Percentiles rank a stretch among this genome's conserved stretches.
Conservation (phyloP, 2,113 vertebrate genomes). For the Mus pahari region DNA sequence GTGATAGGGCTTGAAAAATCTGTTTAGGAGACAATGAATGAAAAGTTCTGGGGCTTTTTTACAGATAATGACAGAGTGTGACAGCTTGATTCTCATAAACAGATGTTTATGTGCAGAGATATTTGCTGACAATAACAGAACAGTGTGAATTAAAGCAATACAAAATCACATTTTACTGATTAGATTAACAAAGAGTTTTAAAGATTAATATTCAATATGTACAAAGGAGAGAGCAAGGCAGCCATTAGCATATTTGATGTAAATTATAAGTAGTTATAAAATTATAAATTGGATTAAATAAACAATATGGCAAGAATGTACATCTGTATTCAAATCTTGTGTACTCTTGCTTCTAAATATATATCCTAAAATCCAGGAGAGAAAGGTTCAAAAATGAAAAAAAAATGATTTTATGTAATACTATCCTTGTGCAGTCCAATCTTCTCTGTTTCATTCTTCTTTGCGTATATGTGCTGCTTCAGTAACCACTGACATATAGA, state of each 20-base stretch:
- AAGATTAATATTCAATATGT: background rate
- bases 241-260: background rate
- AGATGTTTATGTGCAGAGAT: background rate
- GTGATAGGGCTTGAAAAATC: background rate
- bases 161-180: background rate
- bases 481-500: too few relatives aligned
- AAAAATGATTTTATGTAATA: background rate
- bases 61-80: background rate
- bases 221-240: slow-evolving; percentile 1
- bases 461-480: background rate
- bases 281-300: background rate
- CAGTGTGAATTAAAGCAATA: background rate
- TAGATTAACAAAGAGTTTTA: slow-evolving; percentile 17
- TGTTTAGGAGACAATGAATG: background rate
- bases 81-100: background rate
- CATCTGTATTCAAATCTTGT: background rate
- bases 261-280: background rate
- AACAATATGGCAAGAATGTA: background rate
- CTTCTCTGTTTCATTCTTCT: background rate
- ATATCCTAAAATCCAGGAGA: background rate
- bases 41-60: background rate
- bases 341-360: background rate
- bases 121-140: background rate
- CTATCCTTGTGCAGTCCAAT: background rate
- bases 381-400: background rate